Evolutionary conservation across 2,113 vertebrate species (phyloP).

Genomic region (Eulemur rufifrons): DNA sequence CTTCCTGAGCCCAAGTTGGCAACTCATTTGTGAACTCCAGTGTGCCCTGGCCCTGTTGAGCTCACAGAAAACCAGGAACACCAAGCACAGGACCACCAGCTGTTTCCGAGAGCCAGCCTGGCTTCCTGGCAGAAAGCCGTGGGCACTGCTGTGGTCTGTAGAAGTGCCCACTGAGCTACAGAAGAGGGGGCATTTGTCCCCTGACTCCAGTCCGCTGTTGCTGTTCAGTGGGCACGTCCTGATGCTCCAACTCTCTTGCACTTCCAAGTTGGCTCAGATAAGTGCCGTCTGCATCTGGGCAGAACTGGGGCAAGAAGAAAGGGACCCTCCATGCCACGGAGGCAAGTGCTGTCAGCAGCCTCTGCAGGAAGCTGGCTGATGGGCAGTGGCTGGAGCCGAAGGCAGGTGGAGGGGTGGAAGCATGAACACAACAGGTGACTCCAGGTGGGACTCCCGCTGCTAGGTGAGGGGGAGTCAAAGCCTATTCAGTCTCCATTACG

Average conservation of each 20-base stretch:
- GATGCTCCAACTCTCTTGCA: not conserved
- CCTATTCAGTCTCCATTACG: accelerated
- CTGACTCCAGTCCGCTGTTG: no score
- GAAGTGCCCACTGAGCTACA: not conserved
- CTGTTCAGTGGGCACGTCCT: no score
- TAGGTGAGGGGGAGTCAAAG: not conserved
- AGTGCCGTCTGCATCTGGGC: not conserved
- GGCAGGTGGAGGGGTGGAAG: not conserved
- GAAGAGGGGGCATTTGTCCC: accelerated
- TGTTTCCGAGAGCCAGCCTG: not conserved
- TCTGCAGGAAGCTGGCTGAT: not conserved
- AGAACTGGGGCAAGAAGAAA: not conserved
- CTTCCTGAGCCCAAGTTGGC: not conserved
- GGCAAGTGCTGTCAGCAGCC: not conserved
- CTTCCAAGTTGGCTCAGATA: accelerated
- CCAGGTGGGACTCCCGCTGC: not conserved
- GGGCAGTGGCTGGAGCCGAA: not conserved
- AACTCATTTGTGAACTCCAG: not conserved
- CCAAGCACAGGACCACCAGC: accelerated
- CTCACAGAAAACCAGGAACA: not conserved
- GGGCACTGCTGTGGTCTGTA: not conserved
- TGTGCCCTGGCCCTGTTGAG: not conserved
- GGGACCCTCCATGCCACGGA: accelerated
- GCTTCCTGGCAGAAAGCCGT: not conserved
- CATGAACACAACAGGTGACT: accelerated